These are phyloP conservation scores for Liodrosophila aerea DNA, from an alignment of 2,888 invertebrate genomes.

Conservation along the genomic window DNA sequence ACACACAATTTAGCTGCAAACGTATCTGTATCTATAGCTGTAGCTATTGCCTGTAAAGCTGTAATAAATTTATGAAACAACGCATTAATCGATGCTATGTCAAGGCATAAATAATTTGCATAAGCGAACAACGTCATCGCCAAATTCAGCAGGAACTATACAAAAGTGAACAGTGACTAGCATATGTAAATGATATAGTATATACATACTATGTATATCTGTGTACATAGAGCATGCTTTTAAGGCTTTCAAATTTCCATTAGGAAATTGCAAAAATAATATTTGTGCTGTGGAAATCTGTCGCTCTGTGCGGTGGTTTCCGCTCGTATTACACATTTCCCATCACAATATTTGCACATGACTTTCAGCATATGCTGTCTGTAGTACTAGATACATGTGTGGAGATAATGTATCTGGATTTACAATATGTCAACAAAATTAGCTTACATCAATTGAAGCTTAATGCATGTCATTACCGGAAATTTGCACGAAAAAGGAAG, in stretches of 20 bases:
- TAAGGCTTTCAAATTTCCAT: conserved; percentile 31
- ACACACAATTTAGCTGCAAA: conserved; percentile 1
- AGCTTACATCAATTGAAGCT: no score
- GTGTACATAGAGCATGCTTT: conserved; percentile 15
- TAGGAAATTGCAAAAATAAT: conserved; percentile 27
- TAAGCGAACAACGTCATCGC: conserved; percentile 65
- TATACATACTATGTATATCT: conserved; percentile 3
- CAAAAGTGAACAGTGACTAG: conserved; percentile 26
- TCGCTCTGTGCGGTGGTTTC: conserved; percentile 3
- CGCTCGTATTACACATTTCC: conserved; percentile 10
- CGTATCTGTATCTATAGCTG: conserved; percentile 11
- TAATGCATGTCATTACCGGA: no score
- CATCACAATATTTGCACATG: conserved; percentile 12
- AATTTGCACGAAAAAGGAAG: no score
- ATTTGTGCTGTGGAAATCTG: conserved; percentile 21
- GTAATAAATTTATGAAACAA: conserved; percentile 57
- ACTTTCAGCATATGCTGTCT: not conserved
- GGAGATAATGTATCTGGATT: no score
- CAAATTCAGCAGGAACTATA: conserved; percentile 37
- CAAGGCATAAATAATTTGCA: conserved; percentile 56
- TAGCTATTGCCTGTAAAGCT: conserved; percentile 30
- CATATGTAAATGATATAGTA: conserved; percentile 4
- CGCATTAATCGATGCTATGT: conserved; percentile 20
- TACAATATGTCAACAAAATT: no score
- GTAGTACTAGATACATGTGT: no score